Conservation (phyloP, 30 jellyfish, hydroid and myxozoan genomes). For the Aurelia aurita complex sp. Pacific region DNA sequence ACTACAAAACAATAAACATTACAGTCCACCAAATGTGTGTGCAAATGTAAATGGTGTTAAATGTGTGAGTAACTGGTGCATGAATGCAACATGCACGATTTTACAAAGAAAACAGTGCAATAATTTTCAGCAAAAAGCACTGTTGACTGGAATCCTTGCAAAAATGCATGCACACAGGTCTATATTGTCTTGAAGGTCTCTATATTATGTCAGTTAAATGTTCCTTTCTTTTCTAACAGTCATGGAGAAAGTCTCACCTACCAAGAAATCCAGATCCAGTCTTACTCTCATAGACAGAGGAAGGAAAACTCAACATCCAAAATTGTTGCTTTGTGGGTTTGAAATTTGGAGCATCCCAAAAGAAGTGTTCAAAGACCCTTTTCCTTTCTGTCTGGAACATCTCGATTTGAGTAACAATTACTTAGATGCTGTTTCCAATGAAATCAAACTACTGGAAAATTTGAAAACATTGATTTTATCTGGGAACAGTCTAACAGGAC, state of each 20-base stretch:
- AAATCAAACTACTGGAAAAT: constrained; percentile 8
- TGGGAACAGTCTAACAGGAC: constrained; percentile 27
- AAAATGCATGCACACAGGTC: no score
- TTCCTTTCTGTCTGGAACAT: constrained; percentile 17
- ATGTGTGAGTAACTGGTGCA: no score
- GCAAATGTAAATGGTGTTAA: no score
- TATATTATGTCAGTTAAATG: no score
- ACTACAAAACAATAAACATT: no score
- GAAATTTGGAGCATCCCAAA: constrained; percentile 25
- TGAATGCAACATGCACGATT: no score
- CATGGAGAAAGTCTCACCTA: background rate
- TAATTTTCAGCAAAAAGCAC: no score
- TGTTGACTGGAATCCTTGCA: no score
- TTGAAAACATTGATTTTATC: constrained; percentile 20
- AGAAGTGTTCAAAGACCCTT: constrained; percentile 31
- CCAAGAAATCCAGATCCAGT: constrained; percentile 28
- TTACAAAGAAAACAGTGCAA: no score
- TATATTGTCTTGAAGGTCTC: no score
- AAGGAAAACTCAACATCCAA: constrained; percentile 32
- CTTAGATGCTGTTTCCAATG: background rate
- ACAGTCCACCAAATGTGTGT: no score
- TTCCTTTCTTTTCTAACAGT: no score
- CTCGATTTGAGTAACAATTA: constrained; percentile 58
- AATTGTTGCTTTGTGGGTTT: constrained; percentile 29
- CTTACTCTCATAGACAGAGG: constrained; percentile 28